phyloP scores from a whole-genome alignment of 1,140 invertebrate genomes.

The Drosophila navojoa region DNA sequence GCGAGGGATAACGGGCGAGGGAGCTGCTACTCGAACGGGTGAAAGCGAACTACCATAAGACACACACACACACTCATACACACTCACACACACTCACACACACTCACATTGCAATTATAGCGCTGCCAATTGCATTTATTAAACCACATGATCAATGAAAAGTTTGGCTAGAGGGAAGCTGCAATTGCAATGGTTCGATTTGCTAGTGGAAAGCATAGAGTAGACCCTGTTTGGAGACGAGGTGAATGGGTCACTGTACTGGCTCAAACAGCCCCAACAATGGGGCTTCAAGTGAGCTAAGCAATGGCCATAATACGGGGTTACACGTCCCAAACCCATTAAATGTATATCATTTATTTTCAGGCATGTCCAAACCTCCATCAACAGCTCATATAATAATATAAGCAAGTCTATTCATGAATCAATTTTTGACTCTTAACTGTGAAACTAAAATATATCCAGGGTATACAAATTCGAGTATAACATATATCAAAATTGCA shows the following conservation, averaged over 20 bases:
- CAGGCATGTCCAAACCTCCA: too few relatives aligned
- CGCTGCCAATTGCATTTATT: constrained; percentile 37
- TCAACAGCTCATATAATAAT: too few relatives aligned
- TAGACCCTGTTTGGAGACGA: neutral
- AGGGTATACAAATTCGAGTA: too few relatives aligned
- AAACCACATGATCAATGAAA: constrained; percentile 45
- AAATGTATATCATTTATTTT: too few relatives aligned
- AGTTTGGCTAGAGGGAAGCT: neutral
- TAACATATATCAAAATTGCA: too few relatives aligned
- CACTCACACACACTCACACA: neutral
- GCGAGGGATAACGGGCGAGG: constrained; percentile 49
- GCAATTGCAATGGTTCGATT: neutral
- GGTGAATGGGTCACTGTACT: constrained; percentile 36
- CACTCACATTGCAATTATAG: constrained; percentile 52
- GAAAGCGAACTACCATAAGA: constrained; percentile 58
- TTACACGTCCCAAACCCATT: too few relatives aligned
- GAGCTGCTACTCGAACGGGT: constrained; percentile 37
- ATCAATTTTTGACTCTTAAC: too few relatives aligned
- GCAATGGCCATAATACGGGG: neutral
- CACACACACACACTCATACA: neutral
- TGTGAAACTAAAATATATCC: too few relatives aligned
- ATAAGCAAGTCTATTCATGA: too few relatives aligned
- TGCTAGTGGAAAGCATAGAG: neutral
- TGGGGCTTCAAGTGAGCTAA: constrained; percentile 9
- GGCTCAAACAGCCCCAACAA: neutral